Conservation (phyloP, 2,888 invertebrate species). For the Apoda limacodes region DNA sequence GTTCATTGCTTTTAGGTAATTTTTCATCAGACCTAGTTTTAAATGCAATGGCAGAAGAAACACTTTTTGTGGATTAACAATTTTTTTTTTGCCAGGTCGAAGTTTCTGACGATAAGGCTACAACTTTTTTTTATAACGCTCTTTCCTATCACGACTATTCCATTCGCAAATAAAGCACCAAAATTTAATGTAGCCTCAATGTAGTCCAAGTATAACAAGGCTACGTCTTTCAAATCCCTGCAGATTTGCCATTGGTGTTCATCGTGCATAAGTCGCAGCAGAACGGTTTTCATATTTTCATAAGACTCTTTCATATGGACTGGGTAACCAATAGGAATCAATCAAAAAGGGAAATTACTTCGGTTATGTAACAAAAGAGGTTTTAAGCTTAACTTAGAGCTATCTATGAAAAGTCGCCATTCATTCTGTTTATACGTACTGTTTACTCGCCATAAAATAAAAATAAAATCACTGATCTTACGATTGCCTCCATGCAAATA, state of each 20-base stretch:
- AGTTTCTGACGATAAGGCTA: too few species aligned
- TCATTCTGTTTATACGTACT: slow-evolving; percentile 1
- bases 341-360: slow-evolving; percentile 1
- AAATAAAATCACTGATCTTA: too few species aligned
- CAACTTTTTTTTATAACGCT: too few species aligned
- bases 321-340: slow-evolving; percentile 1
- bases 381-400: slow-evolving; percentile 3
- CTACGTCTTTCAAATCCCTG: slow-evolving; percentile 1
- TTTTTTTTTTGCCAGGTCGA: too few species aligned
- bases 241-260: slow-evolving; percentile 4
- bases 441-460: too few species aligned
- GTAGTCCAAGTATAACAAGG: background rate
- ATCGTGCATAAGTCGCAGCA: background rate
- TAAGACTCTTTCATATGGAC: slow-evolving; percentile 3
- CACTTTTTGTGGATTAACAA: background rate
- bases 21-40: slow-evolving; percentile 5
- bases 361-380: slow-evolving; percentile 3
- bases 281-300: slow-evolving; percentile 4
- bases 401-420: slow-evolving; percentile 4
- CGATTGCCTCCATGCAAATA: too few species aligned
- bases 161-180: too few species aligned
- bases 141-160: too few species aligned
- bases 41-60: slow-evolving; percentile 5
- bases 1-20: slow-evolving; percentile 3
- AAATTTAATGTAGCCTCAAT: too few species aligned